Conservation (phyloP, 1,140 invertebrate species). For the Holotrichia oblita region DNA sequence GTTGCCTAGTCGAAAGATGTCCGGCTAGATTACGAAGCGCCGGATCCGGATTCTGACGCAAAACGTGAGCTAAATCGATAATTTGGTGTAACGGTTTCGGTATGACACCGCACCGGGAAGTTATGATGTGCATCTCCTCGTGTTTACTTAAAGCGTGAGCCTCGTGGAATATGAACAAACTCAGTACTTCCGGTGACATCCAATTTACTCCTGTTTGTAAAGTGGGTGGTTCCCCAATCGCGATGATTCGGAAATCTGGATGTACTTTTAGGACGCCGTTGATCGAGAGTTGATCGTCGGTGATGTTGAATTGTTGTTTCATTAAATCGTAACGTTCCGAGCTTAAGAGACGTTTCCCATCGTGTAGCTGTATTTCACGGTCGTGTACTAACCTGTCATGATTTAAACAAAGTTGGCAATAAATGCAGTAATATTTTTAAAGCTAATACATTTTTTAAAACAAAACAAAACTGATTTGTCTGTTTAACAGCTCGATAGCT, state of each 20-base stretch:
- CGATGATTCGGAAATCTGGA: slow-evolving; percentile 89
- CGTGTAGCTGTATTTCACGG: slow-evolving; percentile 86
- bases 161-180: slow-evolving; percentile 90
- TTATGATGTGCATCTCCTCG: slow-evolving; percentile 87
- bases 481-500: too few relatives aligned
- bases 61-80: slow-evolving; percentile 77
- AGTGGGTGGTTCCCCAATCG: slow-evolving; percentile 85
- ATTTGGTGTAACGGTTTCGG: slow-evolving; percentile 72
- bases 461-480: too few relatives aligned
- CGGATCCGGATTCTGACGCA: slow-evolving; percentile 80
- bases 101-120: slow-evolving; percentile 73
- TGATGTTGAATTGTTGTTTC: slow-evolving; percentile 65
- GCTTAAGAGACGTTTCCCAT: slow-evolving; percentile 80
- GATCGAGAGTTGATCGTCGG: slow-evolving; percentile 71
- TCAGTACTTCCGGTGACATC: slow-evolving; percentile 92
- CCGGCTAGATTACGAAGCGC: slow-evolving; percentile 78
- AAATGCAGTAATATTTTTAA: too few relatives aligned
- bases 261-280: slow-evolving; percentile 81
- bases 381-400: slow-evolving; percentile 81
- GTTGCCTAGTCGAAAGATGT: slow-evolving; percentile 88
- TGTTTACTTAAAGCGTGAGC: slow-evolving; percentile 80
- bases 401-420: too few relatives aligned
- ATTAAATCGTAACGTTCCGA: slow-evolving; percentile 80
- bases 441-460: too few relatives aligned
- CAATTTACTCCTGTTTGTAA: slow-evolving; percentile 70